These are phyloP conservation scores for Stichodactyla helianthus DNA, from an alignment of 64 coral and sea anemone species.

Conservation along the genomic window DNA sequence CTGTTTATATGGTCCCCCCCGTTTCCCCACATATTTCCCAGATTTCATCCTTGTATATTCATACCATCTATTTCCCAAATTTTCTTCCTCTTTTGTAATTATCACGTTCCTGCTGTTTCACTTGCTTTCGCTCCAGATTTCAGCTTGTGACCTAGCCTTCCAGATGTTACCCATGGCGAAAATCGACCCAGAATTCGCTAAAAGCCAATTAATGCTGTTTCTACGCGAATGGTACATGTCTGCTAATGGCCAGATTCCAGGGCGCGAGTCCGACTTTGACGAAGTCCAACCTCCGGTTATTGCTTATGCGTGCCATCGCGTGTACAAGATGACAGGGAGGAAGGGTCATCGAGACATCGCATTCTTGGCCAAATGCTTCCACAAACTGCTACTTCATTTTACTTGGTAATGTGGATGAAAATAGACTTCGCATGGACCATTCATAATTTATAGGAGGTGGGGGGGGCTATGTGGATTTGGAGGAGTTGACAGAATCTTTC, in stretches of 20 bases:
- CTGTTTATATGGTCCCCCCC: no score
- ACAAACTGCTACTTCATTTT: constrained; percentile 80
- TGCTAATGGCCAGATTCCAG: constrained; percentile 75
- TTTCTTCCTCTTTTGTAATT: neutral
- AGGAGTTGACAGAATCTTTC: no score
- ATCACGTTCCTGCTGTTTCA: no score
- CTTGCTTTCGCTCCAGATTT: constrained; percentile 32
- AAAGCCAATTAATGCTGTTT: constrained; percentile 71
- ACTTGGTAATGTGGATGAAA: constrained; percentile 54
- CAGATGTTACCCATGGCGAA: constrained; percentile 71
- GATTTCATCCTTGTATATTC: no score
- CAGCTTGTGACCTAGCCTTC: constrained; percentile 68
- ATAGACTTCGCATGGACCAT: no score
- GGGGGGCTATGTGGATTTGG: neutral
- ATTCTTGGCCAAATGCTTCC: constrained; percentile 75
- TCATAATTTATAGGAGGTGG: no score
- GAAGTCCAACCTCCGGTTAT: constrained; percentile 78
- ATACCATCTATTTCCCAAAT: neutral
- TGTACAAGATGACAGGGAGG: constrained; percentile 66
- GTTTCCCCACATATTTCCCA: no score
- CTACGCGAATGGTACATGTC: constrained; percentile 80
- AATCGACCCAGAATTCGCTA: constrained; percentile 80
- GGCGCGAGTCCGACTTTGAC: constrained; percentile 59
- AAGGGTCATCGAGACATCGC: constrained; percentile 55
- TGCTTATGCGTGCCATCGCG: constrained; percentile 55